phyloP scores from a whole-genome alignment of 2,888 invertebrate species.

The Boloria euphrosyne region DNA sequence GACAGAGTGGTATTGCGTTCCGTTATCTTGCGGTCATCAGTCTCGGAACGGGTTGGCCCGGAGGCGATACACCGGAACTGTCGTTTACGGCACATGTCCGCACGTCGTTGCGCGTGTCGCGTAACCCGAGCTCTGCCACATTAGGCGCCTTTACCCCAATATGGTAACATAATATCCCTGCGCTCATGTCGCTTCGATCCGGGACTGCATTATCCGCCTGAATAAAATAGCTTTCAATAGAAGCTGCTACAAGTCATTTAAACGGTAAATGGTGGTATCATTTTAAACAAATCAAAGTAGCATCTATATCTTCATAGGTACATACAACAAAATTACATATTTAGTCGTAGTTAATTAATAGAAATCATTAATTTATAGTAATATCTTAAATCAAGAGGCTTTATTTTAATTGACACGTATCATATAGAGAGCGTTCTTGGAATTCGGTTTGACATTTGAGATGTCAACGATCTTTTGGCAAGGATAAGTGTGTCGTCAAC shows the following conservation, averaged over 20 bases:
- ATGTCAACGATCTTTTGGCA: conserved; percentile 43
- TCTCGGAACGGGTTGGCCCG: conserved; percentile 67
- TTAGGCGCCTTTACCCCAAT: conserved; percentile 38
- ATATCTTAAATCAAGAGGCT: conserved; percentile 13
- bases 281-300: conserved; percentile 1
- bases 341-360: neutral
- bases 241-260: conserved; percentile 9
- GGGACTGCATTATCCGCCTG: conserved; percentile 31
- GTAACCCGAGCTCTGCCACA: conserved; percentile 38
- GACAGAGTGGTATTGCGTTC: conserved; percentile 57
- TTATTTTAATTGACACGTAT: conserved; percentile 38
- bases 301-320: neutral
- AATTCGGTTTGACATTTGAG: conserved; percentile 40
- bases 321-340: no score
- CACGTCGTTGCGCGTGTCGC: conserved; percentile 48
- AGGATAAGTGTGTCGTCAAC: conserved; percentile 35
- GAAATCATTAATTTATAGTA: conserved; percentile 5
- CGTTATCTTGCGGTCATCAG: conserved; percentile 79
- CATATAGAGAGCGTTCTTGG: conserved; percentile 31
- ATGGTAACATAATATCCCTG: conserved; percentile 37
- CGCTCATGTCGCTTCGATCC: conserved; percentile 36
- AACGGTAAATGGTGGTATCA: neutral
- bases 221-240: conserved; percentile 27
- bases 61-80: conserved; percentile 72
- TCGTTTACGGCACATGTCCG: conserved; percentile 61